phyloP scores from a whole-genome alignment of 2,113 vertebrate genomes.

The Synodontis membranacea region DNA sequence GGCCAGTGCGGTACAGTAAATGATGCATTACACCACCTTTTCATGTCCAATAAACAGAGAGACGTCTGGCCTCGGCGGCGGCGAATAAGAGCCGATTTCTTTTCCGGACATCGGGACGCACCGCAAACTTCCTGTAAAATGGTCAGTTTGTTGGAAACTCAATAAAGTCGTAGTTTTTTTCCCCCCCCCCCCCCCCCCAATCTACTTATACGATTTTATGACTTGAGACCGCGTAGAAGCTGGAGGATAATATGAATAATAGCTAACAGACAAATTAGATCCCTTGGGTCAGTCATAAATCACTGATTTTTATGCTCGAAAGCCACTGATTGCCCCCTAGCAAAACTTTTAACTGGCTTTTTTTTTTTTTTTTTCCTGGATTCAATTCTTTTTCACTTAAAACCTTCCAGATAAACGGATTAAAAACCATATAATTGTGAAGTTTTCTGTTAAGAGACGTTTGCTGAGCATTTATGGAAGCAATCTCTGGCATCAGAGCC shows the following conservation, averaged over 20 bases:
- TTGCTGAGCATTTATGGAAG: neutral
- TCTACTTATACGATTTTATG: neutral
- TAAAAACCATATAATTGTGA: neutral
- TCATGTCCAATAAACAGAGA: neutral
- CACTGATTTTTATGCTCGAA: neutral
- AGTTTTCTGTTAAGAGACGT: neutral
- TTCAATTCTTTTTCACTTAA: neutral
- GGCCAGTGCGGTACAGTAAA: neutral
- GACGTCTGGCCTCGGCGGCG: neutral
- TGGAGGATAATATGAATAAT: neutral
- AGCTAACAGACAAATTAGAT: neutral
- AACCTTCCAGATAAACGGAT: neutral
- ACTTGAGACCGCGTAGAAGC: neutral
- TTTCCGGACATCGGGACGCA: neutral
- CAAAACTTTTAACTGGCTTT: neutral
- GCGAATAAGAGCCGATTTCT: neutral
- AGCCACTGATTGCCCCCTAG: neutral
- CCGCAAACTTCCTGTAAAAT: neutral
- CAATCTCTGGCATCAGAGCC: neutral
- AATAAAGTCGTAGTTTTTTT: neutral
- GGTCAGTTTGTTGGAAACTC: neutral
- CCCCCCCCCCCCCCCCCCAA: no score
- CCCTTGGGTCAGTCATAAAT: neutral
- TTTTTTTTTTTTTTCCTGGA: no score
- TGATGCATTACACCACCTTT: slow-evolving; percentile 10